Percentiles rank a stretch among this genome's conserved stretches.
These are phyloP conservation scores for Sarotherodon lohbergeri DNA, from an alignment of 2,113 vertebrate species.

Conservation along the genomic window DNA sequence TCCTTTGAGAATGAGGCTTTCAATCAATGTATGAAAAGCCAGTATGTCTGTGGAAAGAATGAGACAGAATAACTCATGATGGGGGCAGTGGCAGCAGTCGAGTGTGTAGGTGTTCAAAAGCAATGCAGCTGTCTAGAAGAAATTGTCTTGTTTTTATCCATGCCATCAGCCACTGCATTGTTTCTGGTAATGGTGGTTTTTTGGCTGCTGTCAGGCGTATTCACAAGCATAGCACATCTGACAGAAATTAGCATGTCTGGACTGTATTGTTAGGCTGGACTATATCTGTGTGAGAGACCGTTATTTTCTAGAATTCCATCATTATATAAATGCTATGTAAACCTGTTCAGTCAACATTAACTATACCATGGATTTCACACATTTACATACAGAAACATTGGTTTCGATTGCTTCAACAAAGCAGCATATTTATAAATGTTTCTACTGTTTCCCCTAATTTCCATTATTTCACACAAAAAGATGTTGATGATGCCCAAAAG, in stretches of 20 bases:
- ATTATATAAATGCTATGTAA: background rate
- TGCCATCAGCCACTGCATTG: slow-evolving; percentile 23
- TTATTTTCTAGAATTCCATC: background rate
- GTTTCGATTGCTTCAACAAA: background rate
- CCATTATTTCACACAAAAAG: background rate
- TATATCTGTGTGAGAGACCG: background rate
- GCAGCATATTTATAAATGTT: background rate
- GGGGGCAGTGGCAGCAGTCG: slow-evolving; percentile 19
- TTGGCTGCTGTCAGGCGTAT: slow-evolving; percentile 12
- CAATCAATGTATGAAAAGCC: slow-evolving; percentile 65
- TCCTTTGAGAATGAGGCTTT: slow-evolving; percentile 58
- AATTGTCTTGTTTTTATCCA: slow-evolving; percentile 30
- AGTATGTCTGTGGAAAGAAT: slow-evolving; percentile 35
- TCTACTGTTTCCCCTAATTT: background rate
- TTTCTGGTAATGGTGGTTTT: slow-evolving; percentile 32
- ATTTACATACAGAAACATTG: background rate
- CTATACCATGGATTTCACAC: background rate
- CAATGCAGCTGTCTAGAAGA: slow-evolving; percentile 1
- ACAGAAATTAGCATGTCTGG: background rate
- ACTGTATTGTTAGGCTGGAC: background rate
- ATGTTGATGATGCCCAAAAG: rapidly evolving
- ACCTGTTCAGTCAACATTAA: background rate
- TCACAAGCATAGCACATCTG: slow-evolving; percentile 20
- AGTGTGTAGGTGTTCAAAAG: slow-evolving; percentile 45
- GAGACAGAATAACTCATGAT: slow-evolving; percentile 28